These are phyloP conservation scores for Clarias macrocephalus DNA, from an alignment of 2,113 vertebrate species.

Conservation along the genomic window DNA sequence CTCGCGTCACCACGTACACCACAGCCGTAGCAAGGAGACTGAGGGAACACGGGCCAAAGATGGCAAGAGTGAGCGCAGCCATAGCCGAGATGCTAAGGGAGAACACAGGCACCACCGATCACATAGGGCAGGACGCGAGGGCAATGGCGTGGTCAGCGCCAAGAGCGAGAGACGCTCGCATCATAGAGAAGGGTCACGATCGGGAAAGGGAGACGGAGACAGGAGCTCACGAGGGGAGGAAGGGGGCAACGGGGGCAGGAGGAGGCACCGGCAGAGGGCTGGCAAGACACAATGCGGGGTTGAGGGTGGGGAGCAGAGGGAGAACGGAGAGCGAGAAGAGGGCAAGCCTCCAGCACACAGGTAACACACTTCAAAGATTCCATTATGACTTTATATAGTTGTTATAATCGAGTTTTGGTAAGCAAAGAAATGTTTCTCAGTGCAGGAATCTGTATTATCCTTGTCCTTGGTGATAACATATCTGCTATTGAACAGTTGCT, in stretches of 20 bases:
- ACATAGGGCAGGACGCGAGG: constrained; percentile 70
- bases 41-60: constrained; percentile 70
- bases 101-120: constrained; percentile 81
- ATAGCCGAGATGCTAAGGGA: constrained; percentile 72
- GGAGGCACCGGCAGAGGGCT: constrained; percentile 75
- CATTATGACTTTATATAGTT: background rate
- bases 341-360: constrained; percentile 73
- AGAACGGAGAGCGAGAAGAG: constrained; percentile 65
- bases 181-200: constrained; percentile 75
- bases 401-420: background rate
- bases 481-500: background rate
- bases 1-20: constrained; percentile 72
- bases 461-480: background rate
- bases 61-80: constrained; percentile 74
- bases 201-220: constrained; percentile 72
- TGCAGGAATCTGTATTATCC: background rate
- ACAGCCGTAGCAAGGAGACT: constrained; percentile 83
- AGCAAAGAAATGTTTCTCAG: background rate
- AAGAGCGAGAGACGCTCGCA: constrained; percentile 74
- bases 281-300: constrained; percentile 65
- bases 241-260: constrained; percentile 73
- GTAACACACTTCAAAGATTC: constrained; percentile 59
- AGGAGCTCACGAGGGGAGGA: constrained; percentile 67
- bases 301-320: constrained; percentile 74
- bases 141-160: constrained; percentile 69